Base-by-base conservation (phyloP, 2,113 vertebrate species). In the Pipra filicauda region DNA sequence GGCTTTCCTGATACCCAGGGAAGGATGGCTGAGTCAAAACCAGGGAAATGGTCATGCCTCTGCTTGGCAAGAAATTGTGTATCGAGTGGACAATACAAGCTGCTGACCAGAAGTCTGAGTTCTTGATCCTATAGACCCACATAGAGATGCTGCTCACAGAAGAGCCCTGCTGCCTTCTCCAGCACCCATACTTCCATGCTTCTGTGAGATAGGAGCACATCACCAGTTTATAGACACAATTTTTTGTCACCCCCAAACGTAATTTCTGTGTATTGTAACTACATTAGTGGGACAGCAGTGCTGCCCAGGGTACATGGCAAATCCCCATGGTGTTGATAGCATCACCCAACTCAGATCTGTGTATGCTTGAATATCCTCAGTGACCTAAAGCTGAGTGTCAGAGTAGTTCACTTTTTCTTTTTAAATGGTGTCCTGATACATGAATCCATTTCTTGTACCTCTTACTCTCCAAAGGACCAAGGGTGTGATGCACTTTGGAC, bases 401-500 rank as follows among this genome's bases (percentile, higher is more conserved):
- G 31, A 35, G 46, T 33, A 83, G 64, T 30, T 87, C 27, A 21
- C 86, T 66, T 27, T 74, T 88, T 91, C 8, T 16, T 80, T 88
- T 80, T 80, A 80, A 95, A 77, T 8, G 13, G 8, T 39, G 17
- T 73, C 39, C 67, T 9, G 1, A 33, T 71, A 31, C 8, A 44
- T 5, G 26, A 84, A 55, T 31, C 57, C 55, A n/a, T 74, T 85
- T 74, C 83, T 92, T 77, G 27, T 35, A 67, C 59, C 86, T 95
- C 57, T 93, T 74, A 39, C 57, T 85, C 15, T 91, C 89, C 87
- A 77, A 67, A 96, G 74, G 31, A 85, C 69, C 7, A 26, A 26
- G 5, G 6, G 79, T 49, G 33, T 88, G 71, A 92, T 77, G 89
- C 95, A 94, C 27, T 95, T 83, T 95, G 94, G 96, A 88, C 95